Evolutionary conservation across 2,113 vertebrate genomes (phyloP).

Genomic region (Thomomys bottae): DNA sequence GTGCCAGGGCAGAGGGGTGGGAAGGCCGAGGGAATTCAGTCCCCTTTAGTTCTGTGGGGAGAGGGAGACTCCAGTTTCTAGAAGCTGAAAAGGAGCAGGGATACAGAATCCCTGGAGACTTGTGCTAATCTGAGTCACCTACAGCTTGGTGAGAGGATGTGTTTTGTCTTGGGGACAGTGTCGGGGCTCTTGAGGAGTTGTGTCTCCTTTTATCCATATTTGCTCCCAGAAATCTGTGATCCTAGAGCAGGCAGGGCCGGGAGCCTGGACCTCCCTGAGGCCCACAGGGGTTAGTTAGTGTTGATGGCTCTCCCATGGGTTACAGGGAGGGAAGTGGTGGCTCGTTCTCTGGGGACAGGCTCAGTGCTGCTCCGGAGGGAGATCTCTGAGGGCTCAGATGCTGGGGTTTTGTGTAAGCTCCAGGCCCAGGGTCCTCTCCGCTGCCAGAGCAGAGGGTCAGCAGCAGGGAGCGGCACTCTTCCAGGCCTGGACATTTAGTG

Average conservation of each 20-base stretch:
- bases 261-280: not conserved
- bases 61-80: too few species aligned
- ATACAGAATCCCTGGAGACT: not conserved
- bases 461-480: not conserved
- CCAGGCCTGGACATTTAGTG: not conserved
- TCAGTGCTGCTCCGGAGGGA: not conserved
- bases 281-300: not conserved
- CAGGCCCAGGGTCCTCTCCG: not conserved
- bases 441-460: slow-evolving; percentile 38
- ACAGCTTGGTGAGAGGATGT: not conserved
- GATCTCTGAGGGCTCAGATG: not conserved
- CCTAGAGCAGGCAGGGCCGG: not conserved
- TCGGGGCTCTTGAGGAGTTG: not conserved
- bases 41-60: not conserved
- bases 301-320: not conserved
- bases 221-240: not conserved
- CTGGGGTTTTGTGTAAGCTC: not conserved
- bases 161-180: not conserved
- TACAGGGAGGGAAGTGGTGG: not conserved
- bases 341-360: not conserved
- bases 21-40: not conserved
- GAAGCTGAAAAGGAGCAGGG: not conserved
- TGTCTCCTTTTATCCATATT: too few species aligned
- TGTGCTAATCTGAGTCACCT: not conserved
- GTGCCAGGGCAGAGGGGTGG: not conserved